phyloP scores from a whole-genome alignment of 2,113 vertebrate species.

The Elephas maximus region DNA sequence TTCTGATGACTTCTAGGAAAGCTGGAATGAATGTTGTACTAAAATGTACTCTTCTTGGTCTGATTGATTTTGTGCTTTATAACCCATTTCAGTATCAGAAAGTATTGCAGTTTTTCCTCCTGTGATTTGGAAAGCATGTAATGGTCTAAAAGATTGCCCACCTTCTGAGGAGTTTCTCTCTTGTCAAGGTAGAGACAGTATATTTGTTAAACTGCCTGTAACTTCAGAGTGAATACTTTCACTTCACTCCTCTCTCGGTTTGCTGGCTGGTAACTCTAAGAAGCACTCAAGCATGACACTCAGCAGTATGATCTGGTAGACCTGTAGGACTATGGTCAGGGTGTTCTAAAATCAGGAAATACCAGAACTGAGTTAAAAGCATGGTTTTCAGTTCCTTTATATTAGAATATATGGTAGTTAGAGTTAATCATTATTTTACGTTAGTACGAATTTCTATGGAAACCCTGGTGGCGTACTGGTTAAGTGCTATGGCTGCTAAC shows the following conservation, averaged over 20 bases:
- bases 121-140: conserved; percentile 65
- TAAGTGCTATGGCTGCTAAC: too few relatives aligned
- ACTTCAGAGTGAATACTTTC: conserved; percentile 61
- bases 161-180: conserved; percentile 39
- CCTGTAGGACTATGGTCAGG: not conserved
- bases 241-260: conserved; percentile 35
- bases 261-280: not conserved
- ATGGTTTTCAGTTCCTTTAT: not conserved
- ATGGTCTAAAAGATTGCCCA: conserved; percentile 70
- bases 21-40: not conserved
- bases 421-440: not conserved
- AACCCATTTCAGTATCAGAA: conserved; percentile 76
- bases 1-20: conserved; percentile 61
- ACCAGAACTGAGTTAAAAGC: not conserved
- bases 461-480: too few relatives aligned
- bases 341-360: not conserved
- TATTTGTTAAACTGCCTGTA: conserved; percentile 75
- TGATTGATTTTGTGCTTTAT: conserved; percentile 78
- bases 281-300: not conserved
- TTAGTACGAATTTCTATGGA: not conserved
- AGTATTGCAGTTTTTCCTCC: conserved; percentile 73
- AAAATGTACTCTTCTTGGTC: conserved; percentile 50
- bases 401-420: not conserved
- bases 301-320: not conserved
- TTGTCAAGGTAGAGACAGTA: conserved; percentile 40